Base-by-base conservation (phyloP, 2,113 vertebrate genomes). In the Antigone vipio region DNA sequence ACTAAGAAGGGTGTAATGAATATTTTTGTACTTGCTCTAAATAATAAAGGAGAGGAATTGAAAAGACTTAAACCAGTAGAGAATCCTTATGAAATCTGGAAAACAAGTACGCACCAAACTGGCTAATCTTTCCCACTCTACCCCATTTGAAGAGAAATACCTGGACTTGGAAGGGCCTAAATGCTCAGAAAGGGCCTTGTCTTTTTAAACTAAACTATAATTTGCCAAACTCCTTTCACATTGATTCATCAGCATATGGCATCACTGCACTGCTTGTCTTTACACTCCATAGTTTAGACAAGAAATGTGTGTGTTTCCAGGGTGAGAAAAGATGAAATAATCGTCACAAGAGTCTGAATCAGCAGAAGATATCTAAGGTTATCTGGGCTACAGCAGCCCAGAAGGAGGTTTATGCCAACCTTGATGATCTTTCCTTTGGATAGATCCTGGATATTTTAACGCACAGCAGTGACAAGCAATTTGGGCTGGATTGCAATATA, bases 311-410 rank as follows among this genome's bases (percentile, higher is more conserved):
- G 24, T 87, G 24, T 49, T 91, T 89, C 62, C 40, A 75, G 44
- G 0, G 53, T 42, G 32, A 79, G 68, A 79, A 92, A 68, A 85
- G 50, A 92, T 63, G 53, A 92, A 94, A 92, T 82, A 85, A 75
- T 68, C 44, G 76, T 58, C 81, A 82, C 60, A 73, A 78, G 58
- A 62, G 63, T 42, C 47, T 89, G 73, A 95, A 73, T 92, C 91
- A 95, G 89, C 72, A 89, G 62, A 91, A 85, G 86, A 72, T 81
- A 76, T 66, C 69, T 60, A 45, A 93, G 64, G 76, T 89, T 89
- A 79, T 47, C 60, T 76, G 58, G 62, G 69, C 56, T 91, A 56
- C 21, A 84, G 68, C 64, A 64, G 56, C 38, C 68, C 52, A 86
- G 71, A 44, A 77, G 42, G 71, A 53, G 7, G 11, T 72, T 83